phyloP scores from a whole-genome alignment of 92 coral and sea anemone genomes.

The Umimayanthus chanpuru region DNA sequence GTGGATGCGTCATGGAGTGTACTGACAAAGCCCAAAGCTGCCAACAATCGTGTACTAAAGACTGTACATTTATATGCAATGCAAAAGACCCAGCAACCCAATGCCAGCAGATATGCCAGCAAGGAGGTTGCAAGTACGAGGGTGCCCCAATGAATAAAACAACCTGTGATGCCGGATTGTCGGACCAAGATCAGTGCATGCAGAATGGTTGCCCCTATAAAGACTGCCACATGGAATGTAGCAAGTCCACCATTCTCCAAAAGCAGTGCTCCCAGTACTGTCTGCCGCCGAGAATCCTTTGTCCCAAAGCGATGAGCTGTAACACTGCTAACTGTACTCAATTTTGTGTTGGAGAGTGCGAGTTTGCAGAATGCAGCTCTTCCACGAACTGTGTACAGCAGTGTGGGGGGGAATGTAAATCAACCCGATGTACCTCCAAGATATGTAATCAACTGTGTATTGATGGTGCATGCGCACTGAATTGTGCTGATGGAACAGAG shows the following conservation, averaged over 20 bases:
- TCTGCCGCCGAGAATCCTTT: not conserved
- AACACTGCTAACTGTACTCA: not conserved
- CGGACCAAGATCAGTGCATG: not conserved
- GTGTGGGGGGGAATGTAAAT: too few relatives aligned
- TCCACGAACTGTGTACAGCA: not conserved
- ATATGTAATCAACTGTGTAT: too few relatives aligned
- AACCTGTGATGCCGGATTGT: not conserved
- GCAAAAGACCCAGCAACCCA: too few relatives aligned
- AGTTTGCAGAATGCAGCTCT: not conserved
- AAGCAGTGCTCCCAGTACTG: not conserved
- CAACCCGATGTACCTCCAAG: too few relatives aligned
- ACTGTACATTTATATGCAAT: not conserved
- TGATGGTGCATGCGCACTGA: too few relatives aligned
- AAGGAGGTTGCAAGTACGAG: too few relatives aligned
- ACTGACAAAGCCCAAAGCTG: not conserved
- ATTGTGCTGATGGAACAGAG: too few relatives aligned
- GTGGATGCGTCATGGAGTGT: not conserved
- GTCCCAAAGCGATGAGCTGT: conserved; percentile 1
- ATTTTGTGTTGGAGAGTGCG: not conserved
- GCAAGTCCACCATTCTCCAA: not conserved
- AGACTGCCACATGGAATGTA: conserved; percentile 5
- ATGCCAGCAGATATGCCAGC: not conserved
- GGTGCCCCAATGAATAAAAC: not conserved
- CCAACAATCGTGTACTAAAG: too few relatives aligned
- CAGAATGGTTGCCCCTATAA: not conserved